Percentiles rank a stretch among this genome's conserved stretches.
These are phyloP conservation scores for Agapornis canus DNA, from an alignment of 2,797 vertebrate species.

Conservation along the genomic window DNA sequence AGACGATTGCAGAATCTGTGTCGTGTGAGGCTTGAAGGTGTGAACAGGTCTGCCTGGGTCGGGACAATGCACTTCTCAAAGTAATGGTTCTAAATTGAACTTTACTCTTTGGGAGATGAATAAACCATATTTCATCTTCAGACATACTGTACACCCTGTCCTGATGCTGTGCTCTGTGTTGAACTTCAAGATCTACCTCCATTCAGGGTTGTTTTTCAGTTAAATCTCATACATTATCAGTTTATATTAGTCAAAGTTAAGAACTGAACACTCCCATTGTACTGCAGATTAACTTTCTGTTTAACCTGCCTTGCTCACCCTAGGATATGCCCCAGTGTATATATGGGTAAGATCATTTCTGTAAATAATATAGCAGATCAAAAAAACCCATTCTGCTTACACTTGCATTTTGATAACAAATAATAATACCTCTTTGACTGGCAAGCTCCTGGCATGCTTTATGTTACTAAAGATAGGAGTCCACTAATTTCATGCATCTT, in stretches of 20 bases:
- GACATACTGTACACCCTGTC: neutral
- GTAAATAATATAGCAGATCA: neutral
- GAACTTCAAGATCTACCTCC: neutral
- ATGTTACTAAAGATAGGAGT: neutral
- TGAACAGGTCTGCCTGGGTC: neutral
- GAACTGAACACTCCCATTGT: neutral
- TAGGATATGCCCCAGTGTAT: neutral
- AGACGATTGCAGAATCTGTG: neutral
- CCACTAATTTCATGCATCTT: neutral
- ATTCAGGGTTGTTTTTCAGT: neutral
- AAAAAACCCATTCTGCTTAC: neutral
- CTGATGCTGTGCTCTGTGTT: neutral
- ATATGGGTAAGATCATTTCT: neutral
- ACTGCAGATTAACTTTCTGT: neutral
- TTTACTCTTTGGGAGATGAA: neutral
- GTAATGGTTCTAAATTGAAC: neutral
- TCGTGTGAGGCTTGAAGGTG: rapidly evolving
- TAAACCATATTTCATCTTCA: neutral
- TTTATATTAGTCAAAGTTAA: neutral
- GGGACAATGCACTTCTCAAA: neutral
- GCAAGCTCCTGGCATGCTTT: neutral
- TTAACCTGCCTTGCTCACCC: neutral
- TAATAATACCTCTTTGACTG: neutral
- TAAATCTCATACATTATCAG: neutral
- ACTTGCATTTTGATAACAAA: neutral